Percentiles rank a stretch among this genome's conserved stretches.
Conservation (phyloP, 53 echinoderm and acorn worm genomes). For the Echinarachnius parma region DNA sequence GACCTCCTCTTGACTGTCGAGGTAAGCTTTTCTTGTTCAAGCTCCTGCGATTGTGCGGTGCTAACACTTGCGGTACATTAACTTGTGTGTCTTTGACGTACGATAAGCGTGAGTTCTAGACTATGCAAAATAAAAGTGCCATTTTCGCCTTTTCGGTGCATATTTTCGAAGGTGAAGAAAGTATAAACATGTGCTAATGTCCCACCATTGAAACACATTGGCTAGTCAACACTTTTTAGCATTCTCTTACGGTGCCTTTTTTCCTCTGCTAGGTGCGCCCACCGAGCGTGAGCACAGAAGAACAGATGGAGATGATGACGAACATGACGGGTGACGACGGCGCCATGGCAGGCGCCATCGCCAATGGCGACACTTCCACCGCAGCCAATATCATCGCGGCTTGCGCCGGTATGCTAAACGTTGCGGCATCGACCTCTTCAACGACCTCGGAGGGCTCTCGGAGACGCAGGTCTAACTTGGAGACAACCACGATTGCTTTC, state of each 20-base stretch:
- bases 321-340: conserved; percentile 80
- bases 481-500: neutral
- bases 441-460: no score
- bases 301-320: conserved; percentile 76
- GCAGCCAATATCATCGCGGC: conserved; percentile 88
- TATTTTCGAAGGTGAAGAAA: no score
- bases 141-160: no score
- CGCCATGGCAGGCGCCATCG: conserved; percentile 68
- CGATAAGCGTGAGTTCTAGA: no score
- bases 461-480: neutral
- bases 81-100: neutral
- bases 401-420: conserved; percentile 85
- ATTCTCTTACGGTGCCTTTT: neutral
- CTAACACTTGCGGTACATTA: neutral
- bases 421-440: conserved; percentile 46
- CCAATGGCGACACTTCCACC: conserved; percentile 67
- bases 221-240: neutral
- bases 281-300: conserved; percentile 57
- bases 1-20: conserved; percentile 71
- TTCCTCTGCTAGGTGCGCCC: conserved; percentile 55
- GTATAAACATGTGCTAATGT: no score
- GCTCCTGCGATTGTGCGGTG: no score
- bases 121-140: no score
- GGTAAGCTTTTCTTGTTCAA: conserved; percentile 40
- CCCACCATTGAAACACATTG: neutral